Conservation (phyloP, 2,888 invertebrate genomes). For the Mesorhabditis spiculigera region DNA sequence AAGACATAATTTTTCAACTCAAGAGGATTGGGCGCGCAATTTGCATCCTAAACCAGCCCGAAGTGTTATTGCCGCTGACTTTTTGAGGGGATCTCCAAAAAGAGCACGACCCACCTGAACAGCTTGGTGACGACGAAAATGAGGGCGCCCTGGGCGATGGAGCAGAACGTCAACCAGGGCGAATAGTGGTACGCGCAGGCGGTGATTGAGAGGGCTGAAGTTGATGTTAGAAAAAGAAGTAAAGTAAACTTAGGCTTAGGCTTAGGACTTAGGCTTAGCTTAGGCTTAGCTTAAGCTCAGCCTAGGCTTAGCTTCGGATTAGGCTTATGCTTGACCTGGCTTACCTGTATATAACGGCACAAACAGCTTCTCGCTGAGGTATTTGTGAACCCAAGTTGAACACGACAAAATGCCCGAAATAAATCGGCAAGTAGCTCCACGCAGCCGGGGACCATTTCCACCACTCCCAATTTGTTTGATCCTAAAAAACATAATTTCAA, state of each 20-base stretch:
- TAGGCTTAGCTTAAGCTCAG: background rate
- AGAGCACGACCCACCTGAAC: constrained; percentile 24
- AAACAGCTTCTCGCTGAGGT: constrained; percentile 33
- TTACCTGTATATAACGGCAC: constrained; percentile 28
- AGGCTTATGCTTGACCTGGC: background rate
- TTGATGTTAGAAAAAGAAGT: background rate
- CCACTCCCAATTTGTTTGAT: constrained; percentile 59
- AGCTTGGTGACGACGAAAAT: constrained; percentile 38
- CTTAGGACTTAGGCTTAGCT: background rate
- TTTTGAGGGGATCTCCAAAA: too few relatives aligned
- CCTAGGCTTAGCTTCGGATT: background rate
- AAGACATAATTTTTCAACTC: too few relatives aligned
- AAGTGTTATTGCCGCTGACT: too few relatives aligned
- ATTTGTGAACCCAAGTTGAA: constrained; percentile 47
- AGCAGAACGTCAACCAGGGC: constrained; percentile 36
- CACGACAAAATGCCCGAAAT: constrained; percentile 42
- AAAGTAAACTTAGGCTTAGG: background rate
- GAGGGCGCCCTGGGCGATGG: constrained; percentile 43
- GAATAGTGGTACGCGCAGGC: constrained; percentile 41
- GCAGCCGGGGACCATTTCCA: constrained; percentile 51
- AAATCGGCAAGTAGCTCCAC: constrained; percentile 40
- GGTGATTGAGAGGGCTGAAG: constrained; percentile 28
- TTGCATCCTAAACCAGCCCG: too few relatives aligned
- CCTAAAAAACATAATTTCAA: constrained; percentile 31
- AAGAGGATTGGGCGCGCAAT: too few relatives aligned